Conservation (phyloP, 2,113 vertebrate genomes). For the Pomatostomus ruficeps region DNA sequence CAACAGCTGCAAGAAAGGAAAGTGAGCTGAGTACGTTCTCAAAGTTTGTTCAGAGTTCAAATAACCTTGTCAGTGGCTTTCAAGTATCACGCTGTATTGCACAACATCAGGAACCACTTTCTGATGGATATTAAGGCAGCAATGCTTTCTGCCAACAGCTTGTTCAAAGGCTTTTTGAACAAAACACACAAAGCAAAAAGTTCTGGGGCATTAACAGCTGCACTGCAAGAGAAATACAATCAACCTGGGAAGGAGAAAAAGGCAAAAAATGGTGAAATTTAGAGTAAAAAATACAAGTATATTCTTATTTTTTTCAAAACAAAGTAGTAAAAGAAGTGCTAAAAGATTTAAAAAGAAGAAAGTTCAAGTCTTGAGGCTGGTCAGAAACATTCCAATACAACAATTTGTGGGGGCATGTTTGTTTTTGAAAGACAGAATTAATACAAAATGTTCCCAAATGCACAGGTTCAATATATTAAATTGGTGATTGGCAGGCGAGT, state of each 20-base stretch:
- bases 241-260: not conserved
- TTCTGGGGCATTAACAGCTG: not conserved
- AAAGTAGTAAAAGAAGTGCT: not conserved
- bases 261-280: not conserved
- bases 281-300: not conserved
- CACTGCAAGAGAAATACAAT: not conserved
- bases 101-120: conserved; percentile 34
- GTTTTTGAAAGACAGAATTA: not conserved
- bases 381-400: not conserved
- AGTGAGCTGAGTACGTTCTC: not conserved
- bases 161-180: conserved; percentile 9
- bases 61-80: conserved; percentile 17
- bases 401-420: not conserved
- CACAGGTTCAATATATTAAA: not conserved
- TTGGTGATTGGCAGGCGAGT: not conserved
- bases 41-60: conserved; percentile 27
- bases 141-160: not conserved
- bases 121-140: not conserved
- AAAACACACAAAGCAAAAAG: not conserved
- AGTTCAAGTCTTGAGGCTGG: not conserved
- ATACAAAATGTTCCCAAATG: not conserved
- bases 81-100: not conserved
- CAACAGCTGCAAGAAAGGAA: conserved; percentile 3
- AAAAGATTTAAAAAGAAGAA: not conserved
- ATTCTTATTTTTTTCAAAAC: not conserved